These are phyloP conservation scores for Araneus ventricosus DNA, from an alignment of 1,140 invertebrate species.

Conservation along the genomic window DNA sequence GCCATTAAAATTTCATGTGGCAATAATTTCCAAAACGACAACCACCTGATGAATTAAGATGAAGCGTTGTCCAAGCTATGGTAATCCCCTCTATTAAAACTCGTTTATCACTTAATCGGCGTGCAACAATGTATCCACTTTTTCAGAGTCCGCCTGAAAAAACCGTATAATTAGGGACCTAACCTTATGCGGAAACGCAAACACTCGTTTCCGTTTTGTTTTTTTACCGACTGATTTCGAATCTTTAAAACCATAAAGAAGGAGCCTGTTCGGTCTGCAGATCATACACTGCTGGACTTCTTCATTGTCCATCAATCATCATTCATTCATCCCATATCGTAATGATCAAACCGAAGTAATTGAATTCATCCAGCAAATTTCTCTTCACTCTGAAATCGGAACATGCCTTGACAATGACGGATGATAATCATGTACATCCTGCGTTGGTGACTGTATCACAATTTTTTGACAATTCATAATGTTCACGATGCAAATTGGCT, in stretches of 20 bases:
- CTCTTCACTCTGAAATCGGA: not conserved
- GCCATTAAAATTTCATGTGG: slow-evolving; percentile 22
- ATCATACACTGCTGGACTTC: not conserved
- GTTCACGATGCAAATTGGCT: not conserved
- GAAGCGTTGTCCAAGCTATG: slow-evolving; percentile 19
- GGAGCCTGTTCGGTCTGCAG: no score
- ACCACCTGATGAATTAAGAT: slow-evolving; percentile 59
- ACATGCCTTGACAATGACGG: not conserved
- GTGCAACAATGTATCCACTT: slow-evolving; percentile 57
- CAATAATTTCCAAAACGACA: slow-evolving; percentile 62
- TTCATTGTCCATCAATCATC: slow-evolving; percentile 50
- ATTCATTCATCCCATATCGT: slow-evolving; percentile 5
- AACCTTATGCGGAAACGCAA: slow-evolving; percentile 59
- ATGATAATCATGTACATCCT: not conserved
- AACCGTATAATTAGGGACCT: slow-evolving; percentile 54
- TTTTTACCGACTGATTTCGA: not conserved
- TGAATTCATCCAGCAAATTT: not conserved
- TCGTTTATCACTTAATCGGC: slow-evolving; percentile 56
- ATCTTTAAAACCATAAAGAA: not conserved
- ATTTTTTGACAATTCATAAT: not conserved
- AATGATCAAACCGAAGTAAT: slow-evolving; percentile 29
- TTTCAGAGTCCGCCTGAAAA: not conserved
- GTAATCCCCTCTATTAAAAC: slow-evolving; percentile 59
- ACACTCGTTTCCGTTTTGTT: not conserved
- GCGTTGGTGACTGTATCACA: not conserved